These are phyloP conservation scores for Centrocercus urophasianus DNA, from an alignment of 2,113 vertebrate genomes.

Conservation along the genomic window DNA sequence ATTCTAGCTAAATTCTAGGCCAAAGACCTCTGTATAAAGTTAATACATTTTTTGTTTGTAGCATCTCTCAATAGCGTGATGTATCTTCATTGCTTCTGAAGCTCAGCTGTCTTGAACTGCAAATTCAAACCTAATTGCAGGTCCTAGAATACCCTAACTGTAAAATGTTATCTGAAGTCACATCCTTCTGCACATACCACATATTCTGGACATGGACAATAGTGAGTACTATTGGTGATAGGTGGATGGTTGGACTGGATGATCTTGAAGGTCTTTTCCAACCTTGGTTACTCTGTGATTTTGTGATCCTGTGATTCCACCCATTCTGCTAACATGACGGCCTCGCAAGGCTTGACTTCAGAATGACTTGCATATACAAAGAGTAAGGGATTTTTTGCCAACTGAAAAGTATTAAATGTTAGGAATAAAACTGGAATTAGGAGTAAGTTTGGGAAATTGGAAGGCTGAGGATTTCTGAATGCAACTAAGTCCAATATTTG, in stretches of 20 bases:
- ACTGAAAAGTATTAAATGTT: background rate
- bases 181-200: background rate
- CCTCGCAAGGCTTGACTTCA: background rate
- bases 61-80: background rate
- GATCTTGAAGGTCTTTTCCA: no score
- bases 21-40: background rate
- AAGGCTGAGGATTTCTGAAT: background rate
- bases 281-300: no score
- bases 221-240: no score
- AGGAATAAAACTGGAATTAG: background rate
- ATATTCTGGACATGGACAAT: no score
- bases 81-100: background rate
- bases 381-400: background rate
- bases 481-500: background rate
- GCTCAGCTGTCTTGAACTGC: background rate
- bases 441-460: background rate
- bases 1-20: background rate
- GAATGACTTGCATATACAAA: background rate
- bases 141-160: background rate
- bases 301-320: no score
- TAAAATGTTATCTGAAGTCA: background rate
- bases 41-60: background rate
- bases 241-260: no score
- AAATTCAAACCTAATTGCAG: background rate
- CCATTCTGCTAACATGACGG: background rate